Conservation (phyloP, 2,113 vertebrate genomes). For the Leptobrachium leishanense region DNA sequence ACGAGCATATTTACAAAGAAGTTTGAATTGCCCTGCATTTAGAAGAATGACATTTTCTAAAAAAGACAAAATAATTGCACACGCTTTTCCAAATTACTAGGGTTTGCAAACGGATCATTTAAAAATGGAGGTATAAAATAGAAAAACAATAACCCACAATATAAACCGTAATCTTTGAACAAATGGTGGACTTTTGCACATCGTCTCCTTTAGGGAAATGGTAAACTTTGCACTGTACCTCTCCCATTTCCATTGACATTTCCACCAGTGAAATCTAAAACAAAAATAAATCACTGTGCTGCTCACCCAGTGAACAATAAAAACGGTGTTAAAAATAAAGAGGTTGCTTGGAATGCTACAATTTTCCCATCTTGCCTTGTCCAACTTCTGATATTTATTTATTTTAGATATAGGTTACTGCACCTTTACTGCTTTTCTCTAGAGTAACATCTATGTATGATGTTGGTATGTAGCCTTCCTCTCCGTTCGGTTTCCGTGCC, state of each 20-base stretch:
- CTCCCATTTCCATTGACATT: not conserved
- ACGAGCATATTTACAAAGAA: no score
- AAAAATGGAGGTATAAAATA: no score
- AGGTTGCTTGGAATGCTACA: conserved; percentile 19
- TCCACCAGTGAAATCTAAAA: conserved; percentile 47
- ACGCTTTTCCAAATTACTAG: not conserved
- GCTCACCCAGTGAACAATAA: conserved; percentile 70
- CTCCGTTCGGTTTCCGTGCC: conserved; percentile 89
- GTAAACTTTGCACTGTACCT: no score
- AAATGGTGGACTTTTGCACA: no score
- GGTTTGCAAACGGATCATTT: no score
- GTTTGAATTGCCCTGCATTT: not conserved
- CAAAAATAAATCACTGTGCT: no score
- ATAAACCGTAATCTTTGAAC: no score
- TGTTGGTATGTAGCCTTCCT: conserved; percentile 97
- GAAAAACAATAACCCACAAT: no score
- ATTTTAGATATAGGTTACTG: conserved; percentile 97
- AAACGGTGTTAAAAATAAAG: conserved; percentile 17
- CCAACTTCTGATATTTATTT: conserved; percentile 7
- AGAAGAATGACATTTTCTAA: not conserved
- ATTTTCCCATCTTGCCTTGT: conserved; percentile 38
- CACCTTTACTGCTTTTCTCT: conserved; percentile 99
- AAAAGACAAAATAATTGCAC: not conserved
- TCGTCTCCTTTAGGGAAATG: no score
- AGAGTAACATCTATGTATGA: conserved; percentile 97